Conservation (phyloP, 2,113 vertebrate genomes). For the Xiphophorus hellerii region DNA sequence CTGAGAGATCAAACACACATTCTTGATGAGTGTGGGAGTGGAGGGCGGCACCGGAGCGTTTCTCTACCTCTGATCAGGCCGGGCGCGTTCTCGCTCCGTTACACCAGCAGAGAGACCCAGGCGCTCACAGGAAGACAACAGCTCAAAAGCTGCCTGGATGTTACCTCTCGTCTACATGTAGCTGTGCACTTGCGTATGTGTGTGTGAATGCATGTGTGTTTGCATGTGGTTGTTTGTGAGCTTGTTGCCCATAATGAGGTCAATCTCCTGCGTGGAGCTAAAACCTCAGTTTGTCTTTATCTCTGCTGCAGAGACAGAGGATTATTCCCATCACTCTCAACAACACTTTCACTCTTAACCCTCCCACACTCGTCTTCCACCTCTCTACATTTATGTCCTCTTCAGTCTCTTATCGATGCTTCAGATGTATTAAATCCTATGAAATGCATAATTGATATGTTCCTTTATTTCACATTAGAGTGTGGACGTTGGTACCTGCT, state of each 20-base stretch:
- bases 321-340: slow-evolving; percentile 69
- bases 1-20: slow-evolving; percentile 96
- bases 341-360: slow-evolving; percentile 43
- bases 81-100: slow-evolving; percentile 90
- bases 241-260: slow-evolving; percentile 71
- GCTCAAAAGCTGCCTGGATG: slow-evolving; percentile 28
- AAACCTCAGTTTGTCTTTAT: slow-evolving; percentile 73
- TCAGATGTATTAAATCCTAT: too few species aligned
- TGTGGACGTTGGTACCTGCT: too few species aligned
- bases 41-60: slow-evolving; percentile 78
- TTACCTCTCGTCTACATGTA: slow-evolving; percentile 21
- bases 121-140: slow-evolving; percentile 41
- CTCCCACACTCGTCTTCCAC: neutral
- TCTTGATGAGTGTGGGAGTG: slow-evolving; percentile 92
- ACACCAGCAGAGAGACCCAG: slow-evolving; percentile 60
- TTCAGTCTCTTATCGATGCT: too few species aligned
- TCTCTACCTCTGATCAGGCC: slow-evolving; percentile 89
- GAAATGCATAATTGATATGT: too few species aligned
- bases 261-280: slow-evolving; percentile 69
- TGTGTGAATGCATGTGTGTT: slow-evolving; percentile 19
- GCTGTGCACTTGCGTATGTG: neutral
- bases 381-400: neutral
- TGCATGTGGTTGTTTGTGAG: slow-evolving; percentile 28
- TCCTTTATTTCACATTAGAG: too few species aligned
- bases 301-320: slow-evolving; percentile 67